A percentile compares a stretch with the other conserved stretches of the same genome.
Evolutionary conservation across 2,797 vertebrate species (phyloP).

Genomic region (Acomys russatus): DNA sequence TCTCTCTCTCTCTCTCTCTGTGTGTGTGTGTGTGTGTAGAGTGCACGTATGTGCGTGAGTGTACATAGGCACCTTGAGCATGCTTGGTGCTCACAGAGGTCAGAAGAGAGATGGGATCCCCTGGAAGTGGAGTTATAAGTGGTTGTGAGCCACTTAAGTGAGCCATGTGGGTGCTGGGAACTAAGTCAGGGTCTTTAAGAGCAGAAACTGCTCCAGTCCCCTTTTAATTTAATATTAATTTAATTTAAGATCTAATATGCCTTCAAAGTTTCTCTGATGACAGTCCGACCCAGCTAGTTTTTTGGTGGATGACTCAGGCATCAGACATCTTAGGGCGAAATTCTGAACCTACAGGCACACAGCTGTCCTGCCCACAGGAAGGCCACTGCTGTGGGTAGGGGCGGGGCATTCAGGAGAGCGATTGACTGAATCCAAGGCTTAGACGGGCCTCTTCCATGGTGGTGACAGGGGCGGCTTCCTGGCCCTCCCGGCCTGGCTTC

Average conservation of each 20-base stretch:
- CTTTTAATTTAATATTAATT: not conserved
- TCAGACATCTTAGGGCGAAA: not conserved
- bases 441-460: not conserved
- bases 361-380: not conserved
- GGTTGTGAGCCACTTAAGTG: not conserved
- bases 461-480: not conserved
- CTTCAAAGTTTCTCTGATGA: not conserved
- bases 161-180: not conserved
- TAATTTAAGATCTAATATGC: not conserved
- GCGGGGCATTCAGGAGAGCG: not conserved
- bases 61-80: accelerated
- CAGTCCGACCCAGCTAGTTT: not conserved
- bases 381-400: too few species aligned
- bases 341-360: not conserved
- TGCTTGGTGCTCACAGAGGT: not conserved
- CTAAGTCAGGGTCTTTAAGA: not conserved
- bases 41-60: not conserved
- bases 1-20: too few species aligned
- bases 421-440: not conserved
- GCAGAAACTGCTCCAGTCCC: too few species aligned
- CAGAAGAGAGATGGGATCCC: not conserved
- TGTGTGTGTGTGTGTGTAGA: not conserved
- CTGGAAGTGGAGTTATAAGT: not conserved
- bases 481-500: slow-evolving; percentile 46
- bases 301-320: not conserved